A percentile compares a stretch with the other conserved stretches of the same genome.
phyloP scores from a whole-genome alignment of 2,888 invertebrate genomes.

The Steromphala cineraria region DNA sequence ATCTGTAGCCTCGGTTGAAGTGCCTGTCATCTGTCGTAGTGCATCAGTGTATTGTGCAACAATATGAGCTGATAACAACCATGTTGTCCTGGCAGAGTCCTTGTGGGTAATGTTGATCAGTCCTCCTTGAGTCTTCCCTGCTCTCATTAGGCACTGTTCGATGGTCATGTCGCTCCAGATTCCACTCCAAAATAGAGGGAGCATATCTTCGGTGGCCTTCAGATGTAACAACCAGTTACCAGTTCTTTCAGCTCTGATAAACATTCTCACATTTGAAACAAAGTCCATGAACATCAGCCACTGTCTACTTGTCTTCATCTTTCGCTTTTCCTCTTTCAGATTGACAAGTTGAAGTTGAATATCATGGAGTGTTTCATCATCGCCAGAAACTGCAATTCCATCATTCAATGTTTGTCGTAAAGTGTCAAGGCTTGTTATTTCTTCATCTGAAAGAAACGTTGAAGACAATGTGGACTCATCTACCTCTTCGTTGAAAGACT shows the following conservation, averaged over 20 bases:
- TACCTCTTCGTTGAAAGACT: too few relatives aligned
- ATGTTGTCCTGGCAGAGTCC: not conserved
- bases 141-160: not conserved
- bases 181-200: constrained; percentile 32
- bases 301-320: too few relatives aligned
- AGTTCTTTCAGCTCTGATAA: constrained; percentile 39
- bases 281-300: constrained; percentile 32
- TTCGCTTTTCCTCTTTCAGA: too few relatives aligned
- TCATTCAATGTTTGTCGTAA: too few relatives aligned
- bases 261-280: constrained; percentile 32
- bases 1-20: not conserved
- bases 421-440: too few relatives aligned
- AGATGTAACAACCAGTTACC: constrained; percentile 44
- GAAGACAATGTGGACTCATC: too few relatives aligned
- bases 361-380: too few relatives aligned
- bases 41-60: not conserved
- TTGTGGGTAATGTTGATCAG: not conserved
- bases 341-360: too few relatives aligned
- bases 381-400: too few relatives aligned
- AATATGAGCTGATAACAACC: not conserved
- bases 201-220: constrained; percentile 35
- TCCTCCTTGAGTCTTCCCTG: not conserved
- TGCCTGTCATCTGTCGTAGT: not conserved
- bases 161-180: not conserved
- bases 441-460: too few relatives aligned